These are phyloP conservation scores for Tadarida brasiliensis DNA, from an alignment of 2,797 vertebrate genomes.

Conservation along the genomic window DNA sequence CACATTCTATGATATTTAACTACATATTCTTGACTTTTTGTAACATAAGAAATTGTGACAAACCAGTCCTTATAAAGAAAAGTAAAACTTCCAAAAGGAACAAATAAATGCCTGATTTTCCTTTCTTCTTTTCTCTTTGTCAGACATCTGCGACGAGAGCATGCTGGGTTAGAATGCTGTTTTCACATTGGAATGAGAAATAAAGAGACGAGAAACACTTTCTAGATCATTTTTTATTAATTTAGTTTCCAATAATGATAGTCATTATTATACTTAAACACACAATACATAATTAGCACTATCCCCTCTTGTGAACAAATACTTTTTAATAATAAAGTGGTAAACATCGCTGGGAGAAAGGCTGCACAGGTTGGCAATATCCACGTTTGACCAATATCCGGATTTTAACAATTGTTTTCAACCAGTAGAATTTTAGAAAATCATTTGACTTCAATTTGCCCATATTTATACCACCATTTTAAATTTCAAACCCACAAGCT, in stretches of 20 bases:
- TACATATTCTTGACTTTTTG: background rate
- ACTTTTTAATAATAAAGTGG: background rate
- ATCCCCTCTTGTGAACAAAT: background rate
- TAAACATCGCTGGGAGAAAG: background rate
- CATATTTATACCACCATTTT: background rate
- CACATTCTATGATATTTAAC: background rate
- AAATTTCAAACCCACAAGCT: background rate
- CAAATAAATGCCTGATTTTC: background rate
- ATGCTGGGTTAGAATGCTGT: background rate
- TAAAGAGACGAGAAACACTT: background rate
- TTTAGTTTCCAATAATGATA: background rate
- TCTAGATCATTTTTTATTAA: background rate
- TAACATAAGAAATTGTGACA: conserved; percentile 30
- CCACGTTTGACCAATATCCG: background rate
- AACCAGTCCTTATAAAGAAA: conserved; percentile 30
- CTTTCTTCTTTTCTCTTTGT: background rate
- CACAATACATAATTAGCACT: background rate
- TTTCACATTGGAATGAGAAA: background rate
- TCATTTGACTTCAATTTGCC: background rate
- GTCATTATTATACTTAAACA: background rate
- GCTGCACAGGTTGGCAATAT: background rate
- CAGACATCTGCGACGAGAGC: background rate
- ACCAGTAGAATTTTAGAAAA: conserved; percentile 35
- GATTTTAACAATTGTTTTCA: conserved; percentile 46
- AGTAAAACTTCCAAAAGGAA: conserved; percentile 40